Evolutionary conservation across 1,140 invertebrate genomes (phyloP), one percentile per base, ranked within the genome.

Genomic region (Listronotus oregonensis): DNA sequence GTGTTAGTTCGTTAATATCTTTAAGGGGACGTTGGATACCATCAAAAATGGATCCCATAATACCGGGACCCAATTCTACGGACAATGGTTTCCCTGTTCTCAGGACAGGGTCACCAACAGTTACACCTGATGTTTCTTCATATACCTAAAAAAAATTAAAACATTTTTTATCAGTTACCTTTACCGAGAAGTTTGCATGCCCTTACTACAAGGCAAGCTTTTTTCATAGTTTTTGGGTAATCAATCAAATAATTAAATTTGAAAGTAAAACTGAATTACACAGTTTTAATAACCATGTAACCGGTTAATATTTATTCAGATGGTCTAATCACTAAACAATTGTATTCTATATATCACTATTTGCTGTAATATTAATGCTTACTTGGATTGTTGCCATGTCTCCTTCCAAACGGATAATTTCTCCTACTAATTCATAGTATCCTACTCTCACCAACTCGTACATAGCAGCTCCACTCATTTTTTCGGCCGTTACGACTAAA

Each of bases 391-490:
- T 99, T 47, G 98, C 98, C 90, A 97, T 96, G 80, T 99, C 97
- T 61, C 96, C 96, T 84, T 99, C 97, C 59, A 99, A 85, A 81
- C 97, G 90, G 84, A 99, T 99, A 80, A 99, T 99, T 84, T 99
- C 98, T 68, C 98, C 98, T 2, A 99, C 98, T 70, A 99, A 83
- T 82, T 99, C 96, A 71, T 90, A 88, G 81, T 99, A 97, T 12
- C 98, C 98, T 8, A 99, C 98, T 77, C 98, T 89, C 54, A 99
- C 98, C 82, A 99, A 81, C 82, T 99, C 98, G 88, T 99, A 99
- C 97, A 99, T 99, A 86, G 97, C 97, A 10, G 97, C 94, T 67
- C 98, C 98, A 66, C 95, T 91, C 98, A 99, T 99, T 77, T 94
- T 93, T 81, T 99, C 95, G 61, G 98, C 98, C 14, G 95, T 98